Conservation (phyloP, 1,140 invertebrate species). For the Lysiphlebus fabarum region DNA sequence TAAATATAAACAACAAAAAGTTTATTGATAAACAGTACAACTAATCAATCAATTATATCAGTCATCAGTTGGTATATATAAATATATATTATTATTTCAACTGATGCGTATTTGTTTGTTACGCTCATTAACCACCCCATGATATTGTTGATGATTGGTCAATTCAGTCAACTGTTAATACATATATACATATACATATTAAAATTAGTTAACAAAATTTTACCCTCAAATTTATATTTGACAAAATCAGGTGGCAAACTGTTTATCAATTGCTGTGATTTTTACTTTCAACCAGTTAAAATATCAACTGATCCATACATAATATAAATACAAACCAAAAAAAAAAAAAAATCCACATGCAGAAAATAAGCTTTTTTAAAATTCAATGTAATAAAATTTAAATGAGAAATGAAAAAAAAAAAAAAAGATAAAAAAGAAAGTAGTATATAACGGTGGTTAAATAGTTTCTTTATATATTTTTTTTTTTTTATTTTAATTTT, state of each 20-base stretch:
- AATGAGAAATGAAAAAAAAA: constrained; percentile 18
- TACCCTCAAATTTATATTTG: neutral
- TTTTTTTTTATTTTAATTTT: neutral
- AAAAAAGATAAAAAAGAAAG: constrained; percentile 18
- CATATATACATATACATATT: too few relatives aligned
- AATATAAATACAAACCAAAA: neutral
- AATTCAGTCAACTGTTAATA: constrained; percentile 26
- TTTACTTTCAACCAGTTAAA: neutral
- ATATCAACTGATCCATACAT: neutral
- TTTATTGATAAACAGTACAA: constrained; percentile 12
- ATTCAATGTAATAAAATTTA: neutral
- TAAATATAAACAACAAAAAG: too few relatives aligned
- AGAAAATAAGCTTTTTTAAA: neutral
- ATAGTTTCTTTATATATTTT: constrained; percentile 16
- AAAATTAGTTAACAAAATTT: constrained; percentile 22
- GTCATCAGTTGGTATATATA: constrained; percentile 15
- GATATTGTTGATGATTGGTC: constrained; percentile 24
- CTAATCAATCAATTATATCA: constrained; percentile 32
- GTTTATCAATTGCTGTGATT: constrained; percentile 3
- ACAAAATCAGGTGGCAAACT: constrained; percentile 16
- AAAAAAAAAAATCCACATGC: neutral
- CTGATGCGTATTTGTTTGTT: constrained; percentile 33
- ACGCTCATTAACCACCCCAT: constrained; percentile 29
- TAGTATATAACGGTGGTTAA: neutral
- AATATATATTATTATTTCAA: too few relatives aligned